phyloP scores from a whole-genome alignment of 2,888 invertebrate genomes.

The Eutolmus rufibarbis region DNA sequence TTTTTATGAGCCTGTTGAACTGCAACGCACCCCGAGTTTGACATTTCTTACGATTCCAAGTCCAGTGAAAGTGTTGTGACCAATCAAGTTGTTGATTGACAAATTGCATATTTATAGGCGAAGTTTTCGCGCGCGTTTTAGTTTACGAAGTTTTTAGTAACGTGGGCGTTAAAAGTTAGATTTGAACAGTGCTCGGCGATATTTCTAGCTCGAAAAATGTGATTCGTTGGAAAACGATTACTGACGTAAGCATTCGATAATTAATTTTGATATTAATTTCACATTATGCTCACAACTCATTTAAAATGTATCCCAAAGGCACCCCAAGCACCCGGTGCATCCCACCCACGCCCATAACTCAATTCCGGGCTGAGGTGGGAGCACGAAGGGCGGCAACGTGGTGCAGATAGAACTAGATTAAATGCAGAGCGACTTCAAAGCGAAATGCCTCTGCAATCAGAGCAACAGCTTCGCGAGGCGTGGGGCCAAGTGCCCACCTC shows the following conservation, averaged over 20 bases:
- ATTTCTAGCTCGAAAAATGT: not conserved
- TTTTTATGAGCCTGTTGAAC: not conserved
- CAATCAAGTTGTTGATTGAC: not conserved
- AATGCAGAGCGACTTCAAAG: slow-evolving; percentile 3
- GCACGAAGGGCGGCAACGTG: not conserved
- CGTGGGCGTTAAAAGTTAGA: not conserved
- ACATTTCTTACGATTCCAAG: not conserved
- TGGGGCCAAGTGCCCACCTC: not conserved
- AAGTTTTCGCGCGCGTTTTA: not conserved
- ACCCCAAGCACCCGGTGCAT: not conserved
- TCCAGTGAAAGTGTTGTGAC: not conserved
- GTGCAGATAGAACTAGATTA: slow-evolving; percentile 16
- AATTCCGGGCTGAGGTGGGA: not conserved
- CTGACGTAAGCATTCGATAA: not conserved
- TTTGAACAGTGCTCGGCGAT: not conserved
- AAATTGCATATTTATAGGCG: not conserved
- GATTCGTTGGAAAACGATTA: not conserved
- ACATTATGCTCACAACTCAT: not conserved
- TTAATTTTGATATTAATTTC: not conserved
- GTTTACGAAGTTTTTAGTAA: not conserved
- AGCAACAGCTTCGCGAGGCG: slow-evolving; percentile 9
- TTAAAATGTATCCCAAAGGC: not conserved
- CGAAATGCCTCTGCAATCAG: slow-evolving; percentile 15
- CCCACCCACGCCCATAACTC: not conserved
- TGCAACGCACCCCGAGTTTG: not conserved